Percentiles rank a stretch among this genome's conserved stretches.
These are phyloP conservation scores for Drosophila lowei DNA, from an alignment of 1,140 invertebrate genomes.

Conservation along the genomic window DNA sequence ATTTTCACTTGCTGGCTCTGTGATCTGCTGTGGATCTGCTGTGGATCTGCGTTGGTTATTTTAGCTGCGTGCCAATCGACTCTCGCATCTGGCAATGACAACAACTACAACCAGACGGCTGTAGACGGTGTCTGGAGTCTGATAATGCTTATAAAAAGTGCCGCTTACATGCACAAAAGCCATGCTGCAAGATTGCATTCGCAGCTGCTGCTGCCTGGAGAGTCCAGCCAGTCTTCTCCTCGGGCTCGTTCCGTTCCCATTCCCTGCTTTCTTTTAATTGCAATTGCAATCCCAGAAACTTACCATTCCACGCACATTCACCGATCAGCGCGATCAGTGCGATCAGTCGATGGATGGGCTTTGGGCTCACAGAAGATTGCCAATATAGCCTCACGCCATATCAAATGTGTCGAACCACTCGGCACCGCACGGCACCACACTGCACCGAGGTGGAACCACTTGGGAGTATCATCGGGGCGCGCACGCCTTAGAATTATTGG, in stretches of 20 bases:
- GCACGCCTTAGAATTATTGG: constrained; percentile 79
- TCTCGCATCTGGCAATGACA: constrained; percentile 71
- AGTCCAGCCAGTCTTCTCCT: neutral
- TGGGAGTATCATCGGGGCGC: constrained; percentile 63
- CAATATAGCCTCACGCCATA: constrained; percentile 70
- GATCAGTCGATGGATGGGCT: constrained; percentile 60
- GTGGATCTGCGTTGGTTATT: constrained; percentile 49
- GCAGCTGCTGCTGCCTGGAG: constrained; percentile 20
- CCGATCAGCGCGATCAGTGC: constrained; percentile 33
- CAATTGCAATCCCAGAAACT: constrained; percentile 65
- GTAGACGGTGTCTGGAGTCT: constrained; percentile 33
- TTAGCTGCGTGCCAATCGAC: constrained; percentile 50
- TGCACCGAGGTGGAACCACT: constrained; percentile 39
- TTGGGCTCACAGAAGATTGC: constrained; percentile 56
- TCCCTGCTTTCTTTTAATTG: constrained; percentile 66
- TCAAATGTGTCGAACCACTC: constrained; percentile 58
- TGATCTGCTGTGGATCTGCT: too few species aligned
- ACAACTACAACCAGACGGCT: constrained; percentile 37
- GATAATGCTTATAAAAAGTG: constrained; percentile 71
- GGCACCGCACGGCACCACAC: too few species aligned
- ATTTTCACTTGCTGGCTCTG: constrained; percentile 64
- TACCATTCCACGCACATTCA: constrained; percentile 74
- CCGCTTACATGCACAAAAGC: constrained; percentile 76
- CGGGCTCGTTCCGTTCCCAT: neutral
- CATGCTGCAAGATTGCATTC: constrained; percentile 70